phyloP scores from a whole-genome alignment of 2,888 invertebrate genomes.

The Melieria picta region DNA sequence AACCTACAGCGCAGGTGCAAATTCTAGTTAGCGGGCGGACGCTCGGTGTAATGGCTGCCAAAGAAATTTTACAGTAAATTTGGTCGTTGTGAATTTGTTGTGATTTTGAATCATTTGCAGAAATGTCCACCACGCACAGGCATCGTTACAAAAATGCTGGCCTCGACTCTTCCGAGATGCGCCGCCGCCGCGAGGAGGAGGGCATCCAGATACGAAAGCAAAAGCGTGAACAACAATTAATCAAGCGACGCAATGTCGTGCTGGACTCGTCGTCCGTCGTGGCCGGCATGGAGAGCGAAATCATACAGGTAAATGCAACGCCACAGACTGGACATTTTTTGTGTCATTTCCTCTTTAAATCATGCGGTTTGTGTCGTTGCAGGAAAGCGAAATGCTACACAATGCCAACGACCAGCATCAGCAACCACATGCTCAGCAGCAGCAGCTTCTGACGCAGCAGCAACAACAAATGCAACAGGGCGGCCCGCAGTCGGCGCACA shows the following conservation, averaged over 20 bases:
- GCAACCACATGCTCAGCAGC: conserved; percentile 38
- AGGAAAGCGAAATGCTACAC: conserved; percentile 54
- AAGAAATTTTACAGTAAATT: no score
- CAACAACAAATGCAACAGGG: conserved; percentile 4
- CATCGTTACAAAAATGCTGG: conserved; percentile 95
- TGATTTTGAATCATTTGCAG: conserved; percentile 27
- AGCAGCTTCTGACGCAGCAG: conserved; percentile 28
- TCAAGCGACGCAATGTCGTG: conserved; percentile 88
- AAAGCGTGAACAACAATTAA: conserved; percentile 93
- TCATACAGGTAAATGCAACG: conserved; percentile 60
- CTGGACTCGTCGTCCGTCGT: conserved; percentile 58
- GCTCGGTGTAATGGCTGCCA: no score
- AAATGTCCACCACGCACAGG: conserved; percentile 86
- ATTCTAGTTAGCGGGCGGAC: no score
- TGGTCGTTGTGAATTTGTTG: background rate
- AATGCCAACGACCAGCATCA: conserved; percentile 33
- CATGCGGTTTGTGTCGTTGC: conserved; percentile 7
- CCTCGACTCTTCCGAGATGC: conserved; percentile 89
- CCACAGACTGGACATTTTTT: background rate
- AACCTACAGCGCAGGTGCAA: no score
- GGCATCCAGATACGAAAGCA: conserved; percentile 95
- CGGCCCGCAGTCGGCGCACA: conserved; percentile 22
- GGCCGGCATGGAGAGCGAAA: conserved; percentile 59
- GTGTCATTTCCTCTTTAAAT: background rate
- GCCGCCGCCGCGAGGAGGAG: conserved; percentile 93